Percentiles rank a stretch among this genome's conserved stretches.
phyloP scores from a whole-genome alignment of 2,888 invertebrate species.

The Drosophila leonis region DNA sequence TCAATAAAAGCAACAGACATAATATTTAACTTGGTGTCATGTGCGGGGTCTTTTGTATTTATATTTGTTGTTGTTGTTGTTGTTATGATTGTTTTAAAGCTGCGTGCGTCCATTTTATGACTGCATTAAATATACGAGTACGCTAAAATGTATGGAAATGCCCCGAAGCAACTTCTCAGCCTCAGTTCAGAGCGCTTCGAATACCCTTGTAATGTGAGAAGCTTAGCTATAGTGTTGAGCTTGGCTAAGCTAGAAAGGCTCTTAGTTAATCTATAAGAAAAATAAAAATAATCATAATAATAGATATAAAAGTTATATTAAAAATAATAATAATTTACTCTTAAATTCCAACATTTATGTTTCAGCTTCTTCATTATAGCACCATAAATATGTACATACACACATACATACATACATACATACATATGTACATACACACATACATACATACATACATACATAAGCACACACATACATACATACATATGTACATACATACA shows the following conservation, averaged over 20 bases:
- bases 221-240: not conserved
- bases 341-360: too few species aligned
- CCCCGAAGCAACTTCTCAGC: constrained; percentile 12
- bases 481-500: not conserved
- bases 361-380: not conserved
- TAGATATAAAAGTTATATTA: not conserved
- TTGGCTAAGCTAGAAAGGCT: not conserved
- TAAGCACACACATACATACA: too few species aligned
- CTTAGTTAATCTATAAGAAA: not conserved
- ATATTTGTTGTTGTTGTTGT: not conserved
- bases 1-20: constrained; percentile 39
- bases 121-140: constrained; percentile 50
- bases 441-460: too few species aligned
- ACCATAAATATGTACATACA: too few species aligned
- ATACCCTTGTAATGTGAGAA: not conserved
- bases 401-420: too few species aligned
- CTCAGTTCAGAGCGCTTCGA: not conserved
- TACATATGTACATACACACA: too few species aligned
- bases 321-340: not conserved
- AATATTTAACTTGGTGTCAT: constrained; percentile 35
- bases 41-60: constrained; percentile 27
- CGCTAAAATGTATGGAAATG: constrained; percentile 41
- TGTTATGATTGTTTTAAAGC: constrained; percentile 4
- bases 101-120: constrained; percentile 35
- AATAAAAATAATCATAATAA: not conserved